Evolutionary conservation across 2,888 invertebrate species (phyloP).

Genomic region (Caenorhabditis sp.): DNA sequence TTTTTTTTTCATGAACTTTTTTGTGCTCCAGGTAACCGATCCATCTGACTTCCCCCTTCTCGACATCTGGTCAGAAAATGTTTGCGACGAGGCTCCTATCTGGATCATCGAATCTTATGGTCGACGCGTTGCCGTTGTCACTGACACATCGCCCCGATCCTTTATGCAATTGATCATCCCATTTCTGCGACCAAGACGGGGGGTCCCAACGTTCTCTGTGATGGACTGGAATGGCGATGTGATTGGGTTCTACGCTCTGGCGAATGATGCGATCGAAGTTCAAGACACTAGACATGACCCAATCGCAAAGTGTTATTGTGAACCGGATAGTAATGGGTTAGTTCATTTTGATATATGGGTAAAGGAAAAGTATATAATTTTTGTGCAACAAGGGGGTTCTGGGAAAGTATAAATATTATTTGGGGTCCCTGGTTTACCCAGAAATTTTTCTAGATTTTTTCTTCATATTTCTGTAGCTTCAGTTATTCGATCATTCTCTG

Average conservation of each 20-base stretch:
- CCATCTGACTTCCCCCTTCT: conserved; percentile 62
- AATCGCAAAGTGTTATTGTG: conserved; percentile 38
- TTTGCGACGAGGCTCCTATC: conserved; percentile 52
- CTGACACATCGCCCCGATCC: conserved; percentile 40
- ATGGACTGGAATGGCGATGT: conserved; percentile 54
- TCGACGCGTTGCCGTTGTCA: conserved; percentile 45
- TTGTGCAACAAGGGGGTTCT: no score
- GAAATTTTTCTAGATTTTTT: no score
- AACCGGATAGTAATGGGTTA: conserved; percentile 26
- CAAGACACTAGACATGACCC: conserved; percentile 40
- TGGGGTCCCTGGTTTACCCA: no score
- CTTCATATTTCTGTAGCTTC: no score
- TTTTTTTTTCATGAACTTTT: background rate
- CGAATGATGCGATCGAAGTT: conserved; percentile 33
- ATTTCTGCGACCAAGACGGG: conserved; percentile 34
- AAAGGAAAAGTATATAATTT: background rate
- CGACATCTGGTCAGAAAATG: conserved; percentile 63
- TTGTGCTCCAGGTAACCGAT: conserved; percentile 66
- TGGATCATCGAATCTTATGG: conserved; percentile 55
- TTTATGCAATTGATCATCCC: conserved; percentile 36
- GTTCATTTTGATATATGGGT: background rate
- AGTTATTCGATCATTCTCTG: no score
- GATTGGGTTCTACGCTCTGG: conserved; percentile 39
- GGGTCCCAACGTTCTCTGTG: conserved; percentile 37
- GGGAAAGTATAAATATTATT: no score